A percentile compares a stretch with the other conserved stretches of the same genome.
Conservation (phyloP, 1,140 invertebrate genomes). For the Neuroterus valhalla region DNA sequence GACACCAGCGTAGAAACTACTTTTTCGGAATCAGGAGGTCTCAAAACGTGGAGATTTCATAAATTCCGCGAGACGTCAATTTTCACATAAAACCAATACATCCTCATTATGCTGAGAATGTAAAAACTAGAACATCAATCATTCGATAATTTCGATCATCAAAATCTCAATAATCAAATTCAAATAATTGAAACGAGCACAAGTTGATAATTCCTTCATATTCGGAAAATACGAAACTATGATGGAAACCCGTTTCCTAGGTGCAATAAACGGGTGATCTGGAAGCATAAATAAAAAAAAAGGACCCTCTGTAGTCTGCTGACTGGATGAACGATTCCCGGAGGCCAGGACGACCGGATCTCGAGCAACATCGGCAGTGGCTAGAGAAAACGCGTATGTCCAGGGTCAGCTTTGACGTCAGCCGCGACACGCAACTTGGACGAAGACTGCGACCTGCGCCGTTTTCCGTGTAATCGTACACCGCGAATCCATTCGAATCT, state of each 20-base stretch:
- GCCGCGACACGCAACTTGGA: conserved; percentile 40
- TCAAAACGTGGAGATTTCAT: too few relatives aligned
- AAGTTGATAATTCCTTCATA: not conserved
- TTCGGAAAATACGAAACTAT: not conserved
- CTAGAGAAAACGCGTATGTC: conserved; percentile 3
- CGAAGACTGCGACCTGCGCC: not conserved
- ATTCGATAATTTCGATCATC: too few relatives aligned
- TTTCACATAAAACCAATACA: too few relatives aligned
- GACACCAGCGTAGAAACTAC: too few relatives aligned
- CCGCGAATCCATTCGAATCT: not conserved
- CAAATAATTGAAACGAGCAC: too few relatives aligned
- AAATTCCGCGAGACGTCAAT: too few relatives aligned
- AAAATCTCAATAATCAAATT: too few relatives aligned
- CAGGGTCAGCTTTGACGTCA: conserved; percentile 73
- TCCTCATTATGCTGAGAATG: too few relatives aligned
- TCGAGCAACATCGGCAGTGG: not conserved
- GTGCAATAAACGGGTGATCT: conserved; percentile 12
- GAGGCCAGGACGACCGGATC: conserved; percentile 10
- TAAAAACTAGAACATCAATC: too few relatives aligned
- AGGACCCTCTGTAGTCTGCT: not conserved
- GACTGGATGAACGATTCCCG: conserved; percentile 12
- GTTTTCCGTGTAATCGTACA: not conserved
- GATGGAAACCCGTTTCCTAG: not conserved
- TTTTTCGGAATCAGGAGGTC: too few relatives aligned
- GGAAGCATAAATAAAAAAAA: not conserved